Base-by-base conservation (phyloP, 2,113 vertebrate species). In the Oriolus oriolus region DNA sequence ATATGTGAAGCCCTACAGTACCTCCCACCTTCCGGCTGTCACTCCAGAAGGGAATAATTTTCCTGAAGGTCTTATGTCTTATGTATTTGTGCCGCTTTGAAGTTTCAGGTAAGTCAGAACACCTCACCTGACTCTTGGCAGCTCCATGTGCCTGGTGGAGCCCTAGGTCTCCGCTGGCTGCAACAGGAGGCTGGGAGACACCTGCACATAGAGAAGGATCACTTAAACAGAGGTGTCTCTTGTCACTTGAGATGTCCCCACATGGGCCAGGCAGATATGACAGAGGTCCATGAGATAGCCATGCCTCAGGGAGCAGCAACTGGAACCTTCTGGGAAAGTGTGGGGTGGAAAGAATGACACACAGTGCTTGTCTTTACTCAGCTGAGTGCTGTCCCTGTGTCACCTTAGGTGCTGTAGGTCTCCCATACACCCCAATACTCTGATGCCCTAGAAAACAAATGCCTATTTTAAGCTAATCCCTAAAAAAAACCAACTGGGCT, bases 1-100 rank as follows among this genome's bases (percentile, higher is more conserved):
- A 4, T 45, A 45, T 0, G 0, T 42, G 42, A 78, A 21, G 21
- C 5, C 7, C 8, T 74, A 22, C 20, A 31, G 39, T 19, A 37
- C 4, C 27, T 87, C 33, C 33, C 31, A 81, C 22, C 13, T 22
- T 68, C 44, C 82, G 73, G 1, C 31, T 71, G 24, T 27, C 9
- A 13, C 18, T 61, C 13, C 49, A 44, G 27, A 71, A 75, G 3
- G 44, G 2, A 77, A 41, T 10, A 42, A 3, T 3, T 44, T 71
- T 68, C 57, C n/a, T 64, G 22, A 41, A 69, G 8, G 3, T n/a
- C 39, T 47, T 18, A 17, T 11, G 4, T 50, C 10, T 63, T 39
- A 27, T 6, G 20, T 54, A 5, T 66, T 75, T 52, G 26, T 82
- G 35, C 26, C 82, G 31, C 5, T 70, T 31, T 24, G 3, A 11